Conservation (phyloP, 2,113 vertebrate genomes). For the Syngnathus scovelli region DNA sequence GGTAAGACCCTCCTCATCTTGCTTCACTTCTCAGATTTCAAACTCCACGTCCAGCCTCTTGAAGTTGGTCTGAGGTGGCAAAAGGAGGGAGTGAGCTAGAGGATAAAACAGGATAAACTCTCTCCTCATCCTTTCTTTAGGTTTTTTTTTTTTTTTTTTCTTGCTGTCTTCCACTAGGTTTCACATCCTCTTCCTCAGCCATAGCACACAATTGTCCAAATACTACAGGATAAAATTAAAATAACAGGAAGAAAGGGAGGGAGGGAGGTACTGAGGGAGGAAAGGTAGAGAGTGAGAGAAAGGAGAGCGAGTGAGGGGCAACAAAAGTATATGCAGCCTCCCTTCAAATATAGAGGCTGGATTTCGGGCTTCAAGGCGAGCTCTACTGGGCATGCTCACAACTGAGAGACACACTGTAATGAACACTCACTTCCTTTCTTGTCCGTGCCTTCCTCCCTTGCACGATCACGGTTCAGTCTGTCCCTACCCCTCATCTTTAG, state of each 20-base stretch:
- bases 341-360: slow-evolving; percentile 79
- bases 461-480: slow-evolving; percentile 15
- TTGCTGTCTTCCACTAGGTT: slow-evolving; percentile 37
- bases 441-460: slow-evolving; percentile 48
- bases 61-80: slow-evolving; percentile 49
- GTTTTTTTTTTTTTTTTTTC: slow-evolving; percentile 19
- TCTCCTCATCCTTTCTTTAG: slow-evolving; percentile 26
- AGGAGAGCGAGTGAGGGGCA: slow-evolving; percentile 42
- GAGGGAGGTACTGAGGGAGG: slow-evolving; percentile 42
- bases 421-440: slow-evolving; percentile 85
- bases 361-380: slow-evolving; percentile 68
- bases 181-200: slow-evolving; percentile 39
- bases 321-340: slow-evolving; percentile 72
- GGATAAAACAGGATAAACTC: slow-evolving; percentile 12
- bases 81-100: slow-evolving; percentile 37
- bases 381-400: slow-evolving; percentile 80
- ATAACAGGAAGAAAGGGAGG: slow-evolving; percentile 29
- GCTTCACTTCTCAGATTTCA: slow-evolving; percentile 49
- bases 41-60: slow-evolving; percentile 46
- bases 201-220: slow-evolving; percentile 40
- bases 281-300: slow-evolving; percentile 28
- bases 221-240: slow-evolving; percentile 40
- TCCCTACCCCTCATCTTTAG: slow-evolving; percentile 12
- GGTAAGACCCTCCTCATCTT: slow-evolving; percentile 41
- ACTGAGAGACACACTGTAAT: slow-evolving; percentile 74